Evolutionary conservation across 2,113 vertebrate genomes (phyloP).

Genomic region (Cathartes aura): DNA sequence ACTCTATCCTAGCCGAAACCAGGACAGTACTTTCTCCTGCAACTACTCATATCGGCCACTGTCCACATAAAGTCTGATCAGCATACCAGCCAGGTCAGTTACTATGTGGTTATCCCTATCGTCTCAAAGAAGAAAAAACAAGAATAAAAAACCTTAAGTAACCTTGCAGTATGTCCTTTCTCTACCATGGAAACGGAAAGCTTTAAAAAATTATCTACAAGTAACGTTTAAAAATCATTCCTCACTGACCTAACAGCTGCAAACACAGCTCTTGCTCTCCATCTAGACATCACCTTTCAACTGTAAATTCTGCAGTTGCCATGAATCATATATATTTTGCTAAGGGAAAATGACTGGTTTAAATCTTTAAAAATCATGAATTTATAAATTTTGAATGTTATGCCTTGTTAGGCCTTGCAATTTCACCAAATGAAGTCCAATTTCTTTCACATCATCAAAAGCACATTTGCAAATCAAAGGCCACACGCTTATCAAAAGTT

Average conservation of each 20-base stretch:
- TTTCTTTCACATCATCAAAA: background rate
- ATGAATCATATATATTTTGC: background rate
- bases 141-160: background rate
- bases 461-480: background rate
- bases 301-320: background rate
- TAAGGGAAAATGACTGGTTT: background rate
- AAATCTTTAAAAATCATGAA: background rate
- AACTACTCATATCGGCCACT: background rate
- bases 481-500: background rate
- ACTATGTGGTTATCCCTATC: background rate
- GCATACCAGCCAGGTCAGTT: background rate
- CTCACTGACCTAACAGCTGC: background rate
- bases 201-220: background rate
- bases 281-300: background rate
- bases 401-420: background rate
- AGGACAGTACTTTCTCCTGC: background rate
- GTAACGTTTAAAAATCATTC: background rate
- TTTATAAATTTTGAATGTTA: background rate
- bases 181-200: background rate
- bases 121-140: background rate
- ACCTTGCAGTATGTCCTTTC: background rate
- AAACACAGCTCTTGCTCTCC: background rate
- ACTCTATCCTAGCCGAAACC: too few relatives aligned
- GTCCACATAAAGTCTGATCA: background rate
- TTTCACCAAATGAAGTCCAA: background rate